Evolutionary conservation across 2,797 vertebrate genomes (phyloP).

Genomic region (Cryptoblepharus egeriae): DNA sequence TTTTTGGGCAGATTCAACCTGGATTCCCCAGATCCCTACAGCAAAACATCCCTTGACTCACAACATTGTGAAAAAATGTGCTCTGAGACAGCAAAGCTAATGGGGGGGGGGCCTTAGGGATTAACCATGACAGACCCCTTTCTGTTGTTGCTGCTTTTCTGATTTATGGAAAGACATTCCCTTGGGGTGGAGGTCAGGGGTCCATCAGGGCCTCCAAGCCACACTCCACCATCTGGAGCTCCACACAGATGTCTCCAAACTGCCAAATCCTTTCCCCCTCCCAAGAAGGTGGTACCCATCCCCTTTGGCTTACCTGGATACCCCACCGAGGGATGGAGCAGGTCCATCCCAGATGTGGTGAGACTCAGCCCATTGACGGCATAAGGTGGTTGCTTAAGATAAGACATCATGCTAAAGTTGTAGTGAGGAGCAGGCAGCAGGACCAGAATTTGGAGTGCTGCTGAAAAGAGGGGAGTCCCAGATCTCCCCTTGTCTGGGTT

Average conservation of each 20-base stretch:
- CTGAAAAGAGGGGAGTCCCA: not conserved
- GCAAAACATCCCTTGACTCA: not conserved
- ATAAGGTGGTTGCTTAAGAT: slow-evolving; percentile 99
- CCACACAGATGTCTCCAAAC: not conserved
- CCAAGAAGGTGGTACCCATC: too few species aligned
- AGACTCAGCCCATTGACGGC: slow-evolving; percentile 98
- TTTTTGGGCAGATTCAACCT: not conserved
- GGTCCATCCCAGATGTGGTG: slow-evolving; percentile 97
- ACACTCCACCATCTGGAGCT: not conserved
- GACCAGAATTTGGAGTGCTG: slow-evolving; percentile 74
- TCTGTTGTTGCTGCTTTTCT: too few species aligned
- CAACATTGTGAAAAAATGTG: too few species aligned
- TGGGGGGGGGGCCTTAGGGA: too few species aligned
- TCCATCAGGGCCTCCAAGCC: too few species aligned
- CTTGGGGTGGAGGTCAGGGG: too few species aligned
- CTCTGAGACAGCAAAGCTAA: too few species aligned
- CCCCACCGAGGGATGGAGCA: slow-evolving; percentile 95
- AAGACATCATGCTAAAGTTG: slow-evolving; percentile 99
- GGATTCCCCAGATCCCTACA: not conserved
- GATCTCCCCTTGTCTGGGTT: not conserved
- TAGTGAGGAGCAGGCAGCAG: slow-evolving; percentile 83
- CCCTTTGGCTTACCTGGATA: slow-evolving; percentile 89
- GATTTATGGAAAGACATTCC: too few species aligned
- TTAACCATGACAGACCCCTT: too few species aligned
- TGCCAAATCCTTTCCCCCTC: too few species aligned